Conservation (phyloP, 1,140 invertebrate species). For the Cryptotermes secundus region DNA sequence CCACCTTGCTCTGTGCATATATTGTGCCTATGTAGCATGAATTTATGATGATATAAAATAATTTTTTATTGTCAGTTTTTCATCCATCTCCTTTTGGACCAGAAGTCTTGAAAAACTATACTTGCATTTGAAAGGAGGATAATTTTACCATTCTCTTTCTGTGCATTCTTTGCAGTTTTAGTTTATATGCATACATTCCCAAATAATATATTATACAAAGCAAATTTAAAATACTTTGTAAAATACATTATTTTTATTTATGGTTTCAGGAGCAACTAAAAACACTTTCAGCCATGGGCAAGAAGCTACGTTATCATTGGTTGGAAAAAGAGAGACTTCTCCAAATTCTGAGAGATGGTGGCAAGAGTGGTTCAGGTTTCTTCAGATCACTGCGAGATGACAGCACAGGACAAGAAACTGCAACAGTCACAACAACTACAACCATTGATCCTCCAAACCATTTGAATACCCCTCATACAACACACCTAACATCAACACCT, state of each 20-base stretch:
- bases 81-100: no score
- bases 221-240: no score
- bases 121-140: no score
- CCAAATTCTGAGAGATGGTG: slow-evolving; percentile 35
- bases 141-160: no score
- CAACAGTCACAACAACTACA: not conserved
- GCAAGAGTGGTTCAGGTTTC: slow-evolving; percentile 2
- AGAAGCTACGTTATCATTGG: slow-evolving; percentile 34
- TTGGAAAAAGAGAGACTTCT: slow-evolving; percentile 34
- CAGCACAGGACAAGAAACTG: not conserved
- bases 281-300: slow-evolving; percentile 34
- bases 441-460: not conserved
- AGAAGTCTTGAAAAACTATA: no score
- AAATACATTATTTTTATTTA: not conserved
- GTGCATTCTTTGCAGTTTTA: no score
- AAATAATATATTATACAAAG: no score
- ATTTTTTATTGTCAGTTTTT: no score
- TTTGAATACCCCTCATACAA: not conserved
- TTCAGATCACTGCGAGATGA: slow-evolving; percentile 7
- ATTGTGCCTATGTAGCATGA: no score
- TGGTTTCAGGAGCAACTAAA: slow-evolving; percentile 35
- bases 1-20: no score
- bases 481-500: not conserved
- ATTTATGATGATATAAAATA: no score
- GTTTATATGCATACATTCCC: no score